Percentiles rank a stretch among this genome's conserved stretches.
Conservation (phyloP, 2,888 invertebrate species). For the Scaptomyza reducta region DNA sequence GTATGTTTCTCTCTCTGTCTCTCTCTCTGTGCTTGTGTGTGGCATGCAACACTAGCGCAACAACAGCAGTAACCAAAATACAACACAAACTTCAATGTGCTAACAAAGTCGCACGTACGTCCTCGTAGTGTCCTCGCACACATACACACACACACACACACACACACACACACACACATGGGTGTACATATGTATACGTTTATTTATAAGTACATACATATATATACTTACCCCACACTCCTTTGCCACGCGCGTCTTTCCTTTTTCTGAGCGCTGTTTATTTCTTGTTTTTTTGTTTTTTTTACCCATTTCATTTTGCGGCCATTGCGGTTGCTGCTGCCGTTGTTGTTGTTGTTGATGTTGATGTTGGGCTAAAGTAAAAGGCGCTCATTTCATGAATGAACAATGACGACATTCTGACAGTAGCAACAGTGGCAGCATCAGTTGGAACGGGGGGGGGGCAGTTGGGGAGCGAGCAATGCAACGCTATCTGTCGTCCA, state of each 20-base stretch:
- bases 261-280: constrained; percentile 9
- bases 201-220: constrained; percentile 1
- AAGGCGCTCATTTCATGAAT: constrained; percentile 76
- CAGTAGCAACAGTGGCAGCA: constrained; percentile 55
- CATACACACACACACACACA: constrained; percentile 41
- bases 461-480: too few relatives aligned
- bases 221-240: constrained; percentile 51
- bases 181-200: neutral
- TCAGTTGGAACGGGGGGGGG: constrained; percentile 18
- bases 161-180: constrained; percentile 8
- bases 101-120: constrained; percentile 73
- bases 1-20: neutral
- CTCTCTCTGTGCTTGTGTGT: constrained; percentile 31
- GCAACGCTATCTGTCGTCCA: constrained; percentile 71
- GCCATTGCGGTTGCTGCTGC: constrained; percentile 68
- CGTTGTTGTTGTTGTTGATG: constrained; percentile 27
- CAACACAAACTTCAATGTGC: constrained; percentile 46
- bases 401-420: constrained; percentile 79
- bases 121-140: constrained; percentile 74
- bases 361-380: constrained; percentile 54
- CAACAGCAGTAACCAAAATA: constrained; percentile 39
- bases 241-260: constrained; percentile 62
- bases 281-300: constrained; percentile 21
- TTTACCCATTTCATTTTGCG: constrained; percentile 62
- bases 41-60: constrained; percentile 68